Percentiles rank a stretch among this genome's conserved stretches.
phyloP scores from a whole-genome alignment of 2,113 vertebrate species.

The Parotia lawesii region DNA sequence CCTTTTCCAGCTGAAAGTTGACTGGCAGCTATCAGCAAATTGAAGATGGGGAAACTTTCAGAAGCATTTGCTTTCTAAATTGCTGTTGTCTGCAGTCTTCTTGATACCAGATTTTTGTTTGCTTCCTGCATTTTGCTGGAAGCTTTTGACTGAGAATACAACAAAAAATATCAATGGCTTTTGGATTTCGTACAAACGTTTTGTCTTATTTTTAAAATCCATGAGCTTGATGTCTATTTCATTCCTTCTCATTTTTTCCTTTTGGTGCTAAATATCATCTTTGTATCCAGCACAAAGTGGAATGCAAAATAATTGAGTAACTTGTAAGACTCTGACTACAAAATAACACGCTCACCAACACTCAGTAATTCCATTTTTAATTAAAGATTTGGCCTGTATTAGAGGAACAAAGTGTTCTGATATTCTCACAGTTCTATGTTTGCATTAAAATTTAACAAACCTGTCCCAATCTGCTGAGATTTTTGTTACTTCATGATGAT shows the following conservation, averaged over 20 bases:
- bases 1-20: background rate
- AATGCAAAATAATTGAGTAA: conserved; percentile 1
- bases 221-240: background rate
- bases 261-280: background rate
- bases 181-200: background rate
- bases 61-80: background rate
- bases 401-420: background rate
- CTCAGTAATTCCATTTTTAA: background rate
- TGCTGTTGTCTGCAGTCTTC: background rate
- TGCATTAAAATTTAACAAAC: background rate
- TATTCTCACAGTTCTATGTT: background rate
- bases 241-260: background rate
- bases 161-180: background rate
- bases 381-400: background rate
- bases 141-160: background rate
- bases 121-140: background rate
- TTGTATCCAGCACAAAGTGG: background rate
- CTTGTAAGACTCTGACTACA: background rate
- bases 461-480: background rate
- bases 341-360: background rate
- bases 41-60: background rate
- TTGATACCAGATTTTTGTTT: background rate
- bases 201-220: background rate
- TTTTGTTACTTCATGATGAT: background rate
- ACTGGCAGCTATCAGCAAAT: conserved; percentile 3